Percentiles rank a stretch among this genome's conserved stretches.
Conservation (phyloP, 1,140 invertebrate genomes). For the Venustaconcha ellipsiformis region DNA sequence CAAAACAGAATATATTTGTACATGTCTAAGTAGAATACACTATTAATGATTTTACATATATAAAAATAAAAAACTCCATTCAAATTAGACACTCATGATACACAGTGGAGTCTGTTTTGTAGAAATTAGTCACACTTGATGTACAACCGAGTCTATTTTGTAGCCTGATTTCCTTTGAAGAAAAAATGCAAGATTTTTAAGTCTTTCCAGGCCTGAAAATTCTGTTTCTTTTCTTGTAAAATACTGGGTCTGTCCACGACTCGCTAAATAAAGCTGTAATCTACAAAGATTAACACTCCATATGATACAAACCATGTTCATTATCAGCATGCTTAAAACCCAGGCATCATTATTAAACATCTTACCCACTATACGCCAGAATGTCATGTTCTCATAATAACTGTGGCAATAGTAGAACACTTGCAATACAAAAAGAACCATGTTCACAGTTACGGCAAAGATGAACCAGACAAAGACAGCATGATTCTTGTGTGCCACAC, state of each 20-base stretch:
- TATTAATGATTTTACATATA: no score
- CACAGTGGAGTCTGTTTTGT: no score
- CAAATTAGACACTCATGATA: no score
- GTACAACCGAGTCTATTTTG: constrained; percentile 5
- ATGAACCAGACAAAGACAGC: constrained; percentile 57
- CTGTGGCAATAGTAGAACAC: constrained; percentile 22
- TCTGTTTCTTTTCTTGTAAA: constrained; percentile 34
- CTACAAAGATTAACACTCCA: constrained; percentile 43
- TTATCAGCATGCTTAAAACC: constrained; percentile 39
- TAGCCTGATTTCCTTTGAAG: constrained; percentile 26
- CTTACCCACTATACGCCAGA: constrained; percentile 9
- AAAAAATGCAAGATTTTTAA: constrained; percentile 43
- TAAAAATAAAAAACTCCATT: no score
- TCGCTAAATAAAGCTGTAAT: constrained; percentile 44
- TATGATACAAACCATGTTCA: constrained; percentile 39
- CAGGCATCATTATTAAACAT: constrained; percentile 42
- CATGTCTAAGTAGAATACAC: no score
- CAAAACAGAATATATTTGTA: no score
- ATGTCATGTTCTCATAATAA: constrained; percentile 10
- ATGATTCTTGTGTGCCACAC: constrained; percentile 60
- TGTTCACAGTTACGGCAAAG: constrained; percentile 27
- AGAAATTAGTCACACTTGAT: no score
- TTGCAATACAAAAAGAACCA: constrained; percentile 39
- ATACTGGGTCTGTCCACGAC: constrained; percentile 45
- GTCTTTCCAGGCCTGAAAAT: constrained; percentile 36